Evolutionary conservation across 2,113 vertebrate genomes (phyloP).

Genomic region (Sebastes schlegelii): DNA sequence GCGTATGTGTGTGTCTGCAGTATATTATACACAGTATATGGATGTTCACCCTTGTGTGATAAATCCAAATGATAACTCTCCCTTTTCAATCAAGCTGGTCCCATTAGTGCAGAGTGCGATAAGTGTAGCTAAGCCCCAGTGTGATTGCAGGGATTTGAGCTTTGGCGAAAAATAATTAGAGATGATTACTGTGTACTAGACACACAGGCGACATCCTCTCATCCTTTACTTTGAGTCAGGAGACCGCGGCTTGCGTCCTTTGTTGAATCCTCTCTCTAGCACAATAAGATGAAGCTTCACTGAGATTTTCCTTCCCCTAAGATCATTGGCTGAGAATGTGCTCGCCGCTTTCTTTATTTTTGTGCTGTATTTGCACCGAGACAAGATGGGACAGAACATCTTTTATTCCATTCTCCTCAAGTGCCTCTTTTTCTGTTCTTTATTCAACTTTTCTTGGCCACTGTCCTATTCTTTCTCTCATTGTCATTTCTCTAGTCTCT

Average conservation of each 20-base stretch:
- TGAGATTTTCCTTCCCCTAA: slow-evolving; percentile 27
- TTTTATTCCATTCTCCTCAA: slow-evolving; percentile 13
- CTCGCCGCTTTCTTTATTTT: slow-evolving; percentile 39
- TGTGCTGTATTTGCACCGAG: slow-evolving; percentile 22
- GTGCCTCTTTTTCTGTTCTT: neutral
- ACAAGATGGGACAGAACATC: slow-evolving; percentile 17
- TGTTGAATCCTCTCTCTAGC: slow-evolving; percentile 32
- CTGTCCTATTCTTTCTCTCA: neutral
- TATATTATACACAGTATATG: neutral
- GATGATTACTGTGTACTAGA: slow-evolving; percentile 53
- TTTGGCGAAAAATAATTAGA: slow-evolving; percentile 63
- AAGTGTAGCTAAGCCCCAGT: slow-evolving; percentile 55
- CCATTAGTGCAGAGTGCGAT: slow-evolving; percentile 61
- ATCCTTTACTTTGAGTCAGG: slow-evolving; percentile 46
- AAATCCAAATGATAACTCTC: slow-evolving; percentile 51
- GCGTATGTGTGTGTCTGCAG: neutral
- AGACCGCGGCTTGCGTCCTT: slow-evolving; percentile 29
- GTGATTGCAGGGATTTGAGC: slow-evolving; percentile 54
- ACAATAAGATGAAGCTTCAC: slow-evolving; percentile 49
- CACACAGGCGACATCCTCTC: slow-evolving; percentile 43
- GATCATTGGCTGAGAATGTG: slow-evolving; percentile 21
- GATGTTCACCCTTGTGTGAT: slow-evolving; percentile 28
- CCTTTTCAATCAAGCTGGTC: slow-evolving; percentile 51
- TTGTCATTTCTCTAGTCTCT: neutral
- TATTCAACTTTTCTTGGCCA: neutral